phyloP scores from a whole-genome alignment of 2,888 invertebrate species.

The Saturnia japonica region DNA sequence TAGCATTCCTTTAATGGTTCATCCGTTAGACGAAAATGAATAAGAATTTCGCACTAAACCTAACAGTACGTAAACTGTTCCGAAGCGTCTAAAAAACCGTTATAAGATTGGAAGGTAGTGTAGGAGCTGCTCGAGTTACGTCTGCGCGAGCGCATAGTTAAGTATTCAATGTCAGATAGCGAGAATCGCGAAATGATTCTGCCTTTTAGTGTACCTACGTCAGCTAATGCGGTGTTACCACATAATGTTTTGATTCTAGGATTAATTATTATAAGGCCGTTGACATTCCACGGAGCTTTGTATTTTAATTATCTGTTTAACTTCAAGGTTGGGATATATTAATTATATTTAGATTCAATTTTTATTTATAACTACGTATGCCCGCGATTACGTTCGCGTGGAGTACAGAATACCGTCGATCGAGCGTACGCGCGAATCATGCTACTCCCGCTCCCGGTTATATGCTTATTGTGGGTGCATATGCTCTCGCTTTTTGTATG shows the following conservation, averaged over 20 bases:
- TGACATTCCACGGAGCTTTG: not conserved
- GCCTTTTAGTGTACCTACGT: not conserved
- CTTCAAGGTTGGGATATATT: not conserved
- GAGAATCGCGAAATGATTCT: slow-evolving; percentile 3
- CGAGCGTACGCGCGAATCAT: too few species aligned
- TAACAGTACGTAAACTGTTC: not conserved
- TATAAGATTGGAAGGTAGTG: not conserved
- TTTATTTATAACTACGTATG: not conserved
- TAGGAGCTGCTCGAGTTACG: not conserved
- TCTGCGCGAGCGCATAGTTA: slow-evolving; percentile 3
- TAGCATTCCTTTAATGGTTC: not conserved
- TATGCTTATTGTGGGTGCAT: too few species aligned
- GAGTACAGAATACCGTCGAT: too few species aligned
- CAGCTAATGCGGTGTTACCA: not conserved
- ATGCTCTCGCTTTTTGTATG: too few species aligned
- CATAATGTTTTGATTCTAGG: slow-evolving; percentile 17
- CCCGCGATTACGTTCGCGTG: too few species aligned
- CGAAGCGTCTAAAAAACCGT: not conserved
- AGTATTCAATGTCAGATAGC: slow-evolving; percentile 5
- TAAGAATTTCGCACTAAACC: not conserved
- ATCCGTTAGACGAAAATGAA: slow-evolving; percentile 1
- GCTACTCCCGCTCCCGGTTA: too few species aligned
- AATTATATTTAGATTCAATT: not conserved
- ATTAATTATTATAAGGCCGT: slow-evolving; percentile 8
- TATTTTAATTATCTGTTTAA: not conserved